These are phyloP conservation scores for Cyprinodon brontotheroides DNA, from an alignment of 2,113 vertebrate genomes.

Conservation along the genomic window DNA sequence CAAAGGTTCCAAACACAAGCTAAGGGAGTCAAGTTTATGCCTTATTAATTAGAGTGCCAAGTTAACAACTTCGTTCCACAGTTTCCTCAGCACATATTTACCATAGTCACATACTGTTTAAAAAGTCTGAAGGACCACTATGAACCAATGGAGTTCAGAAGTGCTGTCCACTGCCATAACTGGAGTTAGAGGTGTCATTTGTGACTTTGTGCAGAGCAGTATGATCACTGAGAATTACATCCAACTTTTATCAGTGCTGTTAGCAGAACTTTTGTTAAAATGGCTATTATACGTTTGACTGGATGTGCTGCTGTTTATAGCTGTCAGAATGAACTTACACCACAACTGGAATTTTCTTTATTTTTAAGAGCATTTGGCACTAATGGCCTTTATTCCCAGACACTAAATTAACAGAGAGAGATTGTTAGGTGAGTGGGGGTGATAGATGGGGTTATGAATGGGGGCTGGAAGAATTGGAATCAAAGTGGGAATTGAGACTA, in stretches of 20 bases:
- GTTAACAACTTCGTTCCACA: not conserved
- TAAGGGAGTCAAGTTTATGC: not conserved
- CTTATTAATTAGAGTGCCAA: slow-evolving; percentile 1
- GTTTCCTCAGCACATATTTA: not conserved
- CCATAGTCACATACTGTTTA: not conserved
- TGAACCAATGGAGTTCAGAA: not conserved
- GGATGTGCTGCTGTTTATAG: slow-evolving; percentile 9
- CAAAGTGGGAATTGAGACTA: too few species aligned
- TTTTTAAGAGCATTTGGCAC: too few species aligned
- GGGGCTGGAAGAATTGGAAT: too few species aligned
- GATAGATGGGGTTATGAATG: too few species aligned
- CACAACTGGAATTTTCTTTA: not conserved
- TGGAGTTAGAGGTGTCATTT: not conserved
- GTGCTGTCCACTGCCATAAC: not conserved
- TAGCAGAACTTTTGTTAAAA: not conserved
- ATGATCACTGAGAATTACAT: not conserved
- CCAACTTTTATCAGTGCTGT: not conserved
- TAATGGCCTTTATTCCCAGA: too few species aligned
- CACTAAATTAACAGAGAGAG: too few species aligned
- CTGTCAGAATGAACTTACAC: not conserved
- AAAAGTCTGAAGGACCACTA: not conserved
- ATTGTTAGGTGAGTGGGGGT: too few species aligned
- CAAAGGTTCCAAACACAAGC: not conserved
- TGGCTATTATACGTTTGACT: not conserved
- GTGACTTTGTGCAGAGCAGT: not conserved